Conservation (phyloP, 2,797 vertebrate species). For the Lycodopsis pacificus region DNA sequence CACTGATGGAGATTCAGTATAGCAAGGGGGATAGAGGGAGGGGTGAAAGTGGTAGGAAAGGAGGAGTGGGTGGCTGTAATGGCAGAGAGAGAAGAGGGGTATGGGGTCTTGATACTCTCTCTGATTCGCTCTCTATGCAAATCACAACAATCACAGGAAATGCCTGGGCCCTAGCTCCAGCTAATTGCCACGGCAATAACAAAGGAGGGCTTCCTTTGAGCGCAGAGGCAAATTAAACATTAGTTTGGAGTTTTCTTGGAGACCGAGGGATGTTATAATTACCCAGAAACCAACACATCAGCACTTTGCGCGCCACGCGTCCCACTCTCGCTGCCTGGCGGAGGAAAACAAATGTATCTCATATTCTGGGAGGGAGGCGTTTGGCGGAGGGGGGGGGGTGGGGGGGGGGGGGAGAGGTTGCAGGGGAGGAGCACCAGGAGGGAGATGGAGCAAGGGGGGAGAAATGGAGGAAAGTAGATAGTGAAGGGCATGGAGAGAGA, state of each 20-base stretch:
- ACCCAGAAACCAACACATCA: constrained; percentile 84
- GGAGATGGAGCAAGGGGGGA: constrained; percentile 27
- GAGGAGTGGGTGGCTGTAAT: constrained; percentile 55
- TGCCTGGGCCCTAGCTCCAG: constrained; percentile 77
- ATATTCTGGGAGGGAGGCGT: constrained; percentile 69
- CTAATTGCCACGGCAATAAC: constrained; percentile 87
- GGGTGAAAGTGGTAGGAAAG: constrained; percentile 43
- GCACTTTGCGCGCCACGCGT: constrained; percentile 75
- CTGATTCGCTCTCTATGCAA: constrained; percentile 84
- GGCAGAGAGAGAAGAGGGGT: constrained; percentile 47
- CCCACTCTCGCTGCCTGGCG: constrained; percentile 63
- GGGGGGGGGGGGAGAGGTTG: not conserved
- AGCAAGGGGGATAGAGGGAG: constrained; percentile 24
- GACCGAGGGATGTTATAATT: constrained; percentile 85
- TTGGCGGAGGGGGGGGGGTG: constrained; percentile 5
- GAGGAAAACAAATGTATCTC: constrained; percentile 78
- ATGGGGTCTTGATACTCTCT: constrained; percentile 67
- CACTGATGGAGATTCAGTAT: constrained; percentile 59
- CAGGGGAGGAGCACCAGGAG: constrained; percentile 41
- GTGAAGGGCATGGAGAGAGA: constrained; percentile 64
- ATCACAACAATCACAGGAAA: constrained; percentile 87
- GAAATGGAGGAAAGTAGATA: not conserved
- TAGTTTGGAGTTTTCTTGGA: constrained; percentile 82
- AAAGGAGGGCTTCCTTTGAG: constrained; percentile 80
- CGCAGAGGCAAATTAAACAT: constrained; percentile 83